These are phyloP conservation scores for Amphipoea oculea DNA, from an alignment of 2,888 invertebrate species.

Conservation along the genomic window DNA sequence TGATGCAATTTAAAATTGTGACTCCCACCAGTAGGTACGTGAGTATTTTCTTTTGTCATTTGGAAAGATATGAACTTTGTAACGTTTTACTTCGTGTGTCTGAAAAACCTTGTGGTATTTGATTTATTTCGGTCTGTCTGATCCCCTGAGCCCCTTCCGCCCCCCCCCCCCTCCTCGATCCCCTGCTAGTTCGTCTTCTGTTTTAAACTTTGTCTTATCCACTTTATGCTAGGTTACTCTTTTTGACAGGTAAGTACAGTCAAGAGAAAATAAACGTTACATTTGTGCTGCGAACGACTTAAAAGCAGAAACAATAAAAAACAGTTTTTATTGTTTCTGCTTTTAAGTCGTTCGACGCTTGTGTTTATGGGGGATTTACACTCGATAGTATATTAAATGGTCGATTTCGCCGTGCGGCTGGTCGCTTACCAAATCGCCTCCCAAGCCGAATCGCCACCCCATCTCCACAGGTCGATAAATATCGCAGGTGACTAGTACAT, in stretches of 20 bases:
- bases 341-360: background rate
- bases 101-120: background rate
- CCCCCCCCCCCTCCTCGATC: too few species aligned
- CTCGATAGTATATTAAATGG: too few species aligned
- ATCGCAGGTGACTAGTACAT: background rate
- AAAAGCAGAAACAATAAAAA: too few species aligned
- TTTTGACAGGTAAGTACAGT: too few species aligned
- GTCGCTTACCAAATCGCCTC: background rate
- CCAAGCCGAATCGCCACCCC: background rate
- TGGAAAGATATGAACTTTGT: background rate
- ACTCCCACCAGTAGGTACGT: background rate
- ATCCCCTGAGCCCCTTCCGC: too few species aligned
- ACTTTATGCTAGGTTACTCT: too few species aligned
- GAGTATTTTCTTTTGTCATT: background rate
- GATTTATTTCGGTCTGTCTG: too few species aligned
- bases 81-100: background rate
- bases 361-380: background rate
- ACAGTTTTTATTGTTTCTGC: background rate
- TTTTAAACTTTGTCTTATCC: too few species aligned
- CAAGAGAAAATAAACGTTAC: too few species aligned
- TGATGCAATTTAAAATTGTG: slow-evolving; percentile 29
- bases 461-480: background rate
- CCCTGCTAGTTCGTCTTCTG: too few species aligned
- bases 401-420: background rate
- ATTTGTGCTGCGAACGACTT: too few species aligned